phyloP scores from a whole-genome alignment of 2,113 vertebrate species.

The Sorex araneus region DNA sequence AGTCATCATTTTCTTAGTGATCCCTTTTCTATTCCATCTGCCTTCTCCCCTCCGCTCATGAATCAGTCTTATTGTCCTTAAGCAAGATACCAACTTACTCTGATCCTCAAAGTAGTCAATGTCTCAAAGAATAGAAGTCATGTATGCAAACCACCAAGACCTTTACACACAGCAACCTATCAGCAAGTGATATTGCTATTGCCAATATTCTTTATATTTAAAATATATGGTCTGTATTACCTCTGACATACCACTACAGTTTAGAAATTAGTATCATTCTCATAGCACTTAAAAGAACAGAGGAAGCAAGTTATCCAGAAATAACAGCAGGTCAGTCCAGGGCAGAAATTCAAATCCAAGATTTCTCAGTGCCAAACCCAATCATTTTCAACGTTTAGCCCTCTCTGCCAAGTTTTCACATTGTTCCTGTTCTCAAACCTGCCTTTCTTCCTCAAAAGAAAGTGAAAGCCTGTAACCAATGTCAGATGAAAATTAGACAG shows the following conservation, averaged over 20 bases:
- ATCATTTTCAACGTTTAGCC: constrained; percentile 62
- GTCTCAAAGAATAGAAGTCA: not conserved
- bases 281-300: not conserved
- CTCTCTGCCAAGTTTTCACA: constrained; percentile 60
- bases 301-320: constrained; percentile 38
- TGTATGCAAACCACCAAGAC: not conserved
- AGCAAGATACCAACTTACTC: constrained; percentile 19
- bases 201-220: not conserved
- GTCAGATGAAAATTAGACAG: constrained; percentile 77
- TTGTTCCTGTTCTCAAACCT: constrained; percentile 44
- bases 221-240: constrained; percentile 3
- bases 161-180: not conserved
- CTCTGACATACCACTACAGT: not conserved
- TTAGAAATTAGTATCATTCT: constrained; percentile 56
- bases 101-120: constrained; percentile 19
- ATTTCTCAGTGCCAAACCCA: constrained; percentile 1
- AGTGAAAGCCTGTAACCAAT: constrained; percentile 69
- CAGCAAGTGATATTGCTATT: constrained; percentile 7
- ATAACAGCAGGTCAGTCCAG: constrained; percentile 45
- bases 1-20: no score
- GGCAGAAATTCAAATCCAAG: constrained; percentile 21
- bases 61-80: no score
- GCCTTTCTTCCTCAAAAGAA: constrained; percentile 63
- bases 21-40: no score
- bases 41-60: no score